These are phyloP conservation scores for Pheosia tremula DNA, from an alignment of 2,888 invertebrate genomes.

Conservation along the genomic window DNA sequence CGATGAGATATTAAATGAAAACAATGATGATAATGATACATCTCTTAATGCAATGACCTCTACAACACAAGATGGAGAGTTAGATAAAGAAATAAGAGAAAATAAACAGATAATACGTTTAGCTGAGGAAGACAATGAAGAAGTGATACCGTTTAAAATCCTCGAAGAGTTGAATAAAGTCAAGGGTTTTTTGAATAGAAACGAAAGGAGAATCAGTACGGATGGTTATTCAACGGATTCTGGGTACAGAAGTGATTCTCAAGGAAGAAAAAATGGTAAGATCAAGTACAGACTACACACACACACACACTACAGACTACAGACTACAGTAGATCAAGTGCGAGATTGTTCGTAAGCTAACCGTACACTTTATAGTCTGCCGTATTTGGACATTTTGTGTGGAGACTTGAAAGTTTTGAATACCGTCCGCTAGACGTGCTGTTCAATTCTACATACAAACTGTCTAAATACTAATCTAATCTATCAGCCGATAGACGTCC, in stretches of 20 bases:
- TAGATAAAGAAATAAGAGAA: neutral
- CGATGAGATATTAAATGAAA: conserved; percentile 2
- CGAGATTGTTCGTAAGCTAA: too few species aligned
- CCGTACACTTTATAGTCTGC: too few species aligned
- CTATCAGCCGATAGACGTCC: too few species aligned
- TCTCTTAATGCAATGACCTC: neutral
- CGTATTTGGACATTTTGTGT: too few species aligned
- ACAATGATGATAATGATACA: neutral
- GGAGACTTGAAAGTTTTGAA: too few species aligned
- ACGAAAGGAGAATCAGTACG: conserved; percentile 30
- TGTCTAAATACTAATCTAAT: too few species aligned
- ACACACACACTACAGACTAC: too few species aligned
- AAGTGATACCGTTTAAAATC: conserved; percentile 65
- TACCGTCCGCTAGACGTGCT: too few species aligned
- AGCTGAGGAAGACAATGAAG: conserved; percentile 18
- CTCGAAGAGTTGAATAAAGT: conserved; percentile 67
- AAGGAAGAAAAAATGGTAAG: conserved; percentile 39
- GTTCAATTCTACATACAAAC: too few species aligned
- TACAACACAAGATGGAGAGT: neutral
- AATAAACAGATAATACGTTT: neutral
- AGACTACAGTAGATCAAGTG: too few species aligned
- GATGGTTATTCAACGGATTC: conserved; percentile 55
- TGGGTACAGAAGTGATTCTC: conserved; percentile 64
- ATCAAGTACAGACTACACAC: too few species aligned
- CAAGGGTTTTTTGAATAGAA: conserved; percentile 51